Evolutionary conservation across 2,113 vertebrate genomes (phyloP), one percentile per base, ranked within the genome.

Genomic region (Atrichornis clamosus): DNA sequence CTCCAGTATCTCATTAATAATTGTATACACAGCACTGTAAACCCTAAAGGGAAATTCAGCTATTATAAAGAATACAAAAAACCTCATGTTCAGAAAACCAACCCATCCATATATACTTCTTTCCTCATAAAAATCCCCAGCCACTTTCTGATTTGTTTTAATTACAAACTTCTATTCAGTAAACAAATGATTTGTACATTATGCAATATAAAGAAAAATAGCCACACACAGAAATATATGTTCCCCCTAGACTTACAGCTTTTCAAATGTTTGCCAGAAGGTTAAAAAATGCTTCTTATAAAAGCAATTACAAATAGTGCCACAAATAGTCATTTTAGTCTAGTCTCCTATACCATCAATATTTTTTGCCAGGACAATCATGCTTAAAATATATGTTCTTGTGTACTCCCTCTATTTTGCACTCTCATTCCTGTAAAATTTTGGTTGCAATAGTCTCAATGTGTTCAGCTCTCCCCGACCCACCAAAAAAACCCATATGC

Each of bases 1-100:
- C 46, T 94, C 90, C 50, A 81, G 88, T 83, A 96, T 97, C 95
- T 97, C 88, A 88, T 96, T 97, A 97, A 97, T 96, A 97, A 97
- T 96, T 97, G 95, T 65, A 96, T 93, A 96, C 65, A 93, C 35
- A 70, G 63, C 44, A 94, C 12, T 94, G 64, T 87, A 97, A 97
- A 96, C 70, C 94, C 93, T 94, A 84, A 97, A 97, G 95, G 68
- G 39, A 97, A 97, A 97, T 95, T 94, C 72, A 90, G 68, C 32
- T 92, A 76, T 92, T 95, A 93, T 92, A 92, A 97, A 97, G 92
- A 95, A 96, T 90, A 93, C 28, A 84, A 97, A 93, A 97, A 63
- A 30, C 16, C 19, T 88, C 75, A 30, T 18, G 20, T 64, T 60
- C 58, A 62, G 44, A 88, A 91, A 91, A 39, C 24, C 30, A 74